These are phyloP conservation scores for Oopsacas minuta DNA, from an alignment of 37 sponge, comb jelly and placozoan species.

Conservation along the genomic window DNA sequence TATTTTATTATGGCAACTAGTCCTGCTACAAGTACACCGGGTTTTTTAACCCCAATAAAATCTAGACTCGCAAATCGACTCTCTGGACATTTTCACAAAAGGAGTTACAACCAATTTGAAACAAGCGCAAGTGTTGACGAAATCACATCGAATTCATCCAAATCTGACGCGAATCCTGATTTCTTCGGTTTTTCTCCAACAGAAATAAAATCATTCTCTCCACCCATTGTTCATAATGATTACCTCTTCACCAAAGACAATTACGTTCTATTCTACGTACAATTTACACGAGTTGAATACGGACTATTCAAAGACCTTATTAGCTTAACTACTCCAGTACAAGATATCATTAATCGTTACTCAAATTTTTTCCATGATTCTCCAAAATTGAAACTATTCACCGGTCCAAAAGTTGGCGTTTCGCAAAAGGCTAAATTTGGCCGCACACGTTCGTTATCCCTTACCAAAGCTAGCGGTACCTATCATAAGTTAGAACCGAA, in stretches of 20 bases:
- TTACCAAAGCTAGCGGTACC: not conserved
- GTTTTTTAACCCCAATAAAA: not conserved
- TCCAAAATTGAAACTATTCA: not conserved
- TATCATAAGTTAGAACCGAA: not conserved
- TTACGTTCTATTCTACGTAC: not conserved
- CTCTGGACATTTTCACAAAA: not conserved
- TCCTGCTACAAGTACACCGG: not conserved
- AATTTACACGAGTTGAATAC: not conserved
- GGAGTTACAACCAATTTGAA: not conserved
- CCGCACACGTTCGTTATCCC: not conserved
- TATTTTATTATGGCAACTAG: not conserved
- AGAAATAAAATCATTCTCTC: not conserved
- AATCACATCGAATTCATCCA: not conserved
- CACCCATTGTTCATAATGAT: not conserved
- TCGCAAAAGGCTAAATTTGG: not conserved
- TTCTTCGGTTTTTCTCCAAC: not conserved
- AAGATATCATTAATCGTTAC: not conserved
- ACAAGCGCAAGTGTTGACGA: not conserved
- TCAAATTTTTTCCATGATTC: not conserved
- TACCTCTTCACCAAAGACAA: constrained; percentile 9
- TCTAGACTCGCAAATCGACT: not conserved
- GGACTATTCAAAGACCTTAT: not conserved
- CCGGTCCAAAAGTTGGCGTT: not conserved
- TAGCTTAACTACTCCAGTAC: not conserved
- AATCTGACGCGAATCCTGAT: not conserved